Evolutionary conservation across 2,797 vertebrate species (phyloP).

Genomic region (Apogon hyalosoma): DNA sequence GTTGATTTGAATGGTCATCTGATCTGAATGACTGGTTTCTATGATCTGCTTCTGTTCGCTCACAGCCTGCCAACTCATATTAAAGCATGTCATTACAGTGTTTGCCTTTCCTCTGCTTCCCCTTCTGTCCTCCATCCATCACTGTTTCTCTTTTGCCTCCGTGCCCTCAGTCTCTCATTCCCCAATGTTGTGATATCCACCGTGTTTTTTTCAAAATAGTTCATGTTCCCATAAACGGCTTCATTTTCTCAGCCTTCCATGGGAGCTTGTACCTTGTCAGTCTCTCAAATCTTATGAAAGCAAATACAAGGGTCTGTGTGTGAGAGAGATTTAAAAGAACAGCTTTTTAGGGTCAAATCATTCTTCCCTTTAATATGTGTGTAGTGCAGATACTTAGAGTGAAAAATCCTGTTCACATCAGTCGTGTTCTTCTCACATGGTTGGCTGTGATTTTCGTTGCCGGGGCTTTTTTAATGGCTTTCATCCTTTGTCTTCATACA

Average conservation of each 20-base stretch:
- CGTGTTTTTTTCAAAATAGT: conserved; percentile 26
- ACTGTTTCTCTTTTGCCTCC: conserved; percentile 20
- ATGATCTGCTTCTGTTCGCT: conserved; percentile 54
- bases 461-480: neutral
- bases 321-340: conserved; percentile 8
- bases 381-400: neutral
- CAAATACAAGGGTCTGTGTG: conserved; percentile 24
- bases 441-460: conserved; percentile 1
- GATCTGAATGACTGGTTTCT: conserved; percentile 51
- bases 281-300: conserved; percentile 52
- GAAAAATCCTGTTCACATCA: conserved; percentile 6
- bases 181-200: conserved; percentile 3
- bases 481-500: neutral
- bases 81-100: conserved; percentile 38
- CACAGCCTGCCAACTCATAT: conserved; percentile 55
- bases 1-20: conserved; percentile 48
- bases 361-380: neutral
- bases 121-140: conserved; percentile 55
- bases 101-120: conserved; percentile 9
- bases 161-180: conserved; percentile 28
- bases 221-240: conserved; percentile 55
- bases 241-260: conserved; percentile 36
- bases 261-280: conserved; percentile 59
- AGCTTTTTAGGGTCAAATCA: conserved; percentile 17
- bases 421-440: neutral